phyloP scores from a whole-genome alignment of 2,113 vertebrate species.

The Chloebia gouldiae region DNA sequence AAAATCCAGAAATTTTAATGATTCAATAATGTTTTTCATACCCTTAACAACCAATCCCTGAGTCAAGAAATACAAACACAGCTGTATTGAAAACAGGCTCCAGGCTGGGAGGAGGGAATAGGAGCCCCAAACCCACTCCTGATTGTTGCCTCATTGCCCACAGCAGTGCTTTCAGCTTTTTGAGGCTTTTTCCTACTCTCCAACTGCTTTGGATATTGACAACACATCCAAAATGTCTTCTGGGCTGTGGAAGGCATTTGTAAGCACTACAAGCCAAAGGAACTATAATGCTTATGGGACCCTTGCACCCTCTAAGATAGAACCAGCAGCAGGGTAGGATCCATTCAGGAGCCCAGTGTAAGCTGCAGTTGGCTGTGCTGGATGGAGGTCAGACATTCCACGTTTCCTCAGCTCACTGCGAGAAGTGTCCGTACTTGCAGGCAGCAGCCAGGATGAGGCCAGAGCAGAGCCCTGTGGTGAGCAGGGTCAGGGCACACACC shows the following conservation, averaged over 20 bases:
- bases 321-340: neutral
- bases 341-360: neutral
- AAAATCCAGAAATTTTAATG: neutral
- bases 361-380: neutral
- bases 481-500: constrained; percentile 81
- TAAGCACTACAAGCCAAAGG: neutral
- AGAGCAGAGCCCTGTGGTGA: constrained; percentile 79
- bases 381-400: neutral
- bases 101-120: neutral
- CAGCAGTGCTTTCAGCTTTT: neutral
- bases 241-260: neutral
- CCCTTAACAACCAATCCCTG: neutral
- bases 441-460: constrained; percentile 74
- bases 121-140: neutral
- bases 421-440: constrained; percentile 74
- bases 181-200: neutral
- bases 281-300: neutral
- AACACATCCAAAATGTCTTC: neutral
- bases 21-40: neutral
- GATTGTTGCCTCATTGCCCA: neutral
- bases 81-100: neutral
- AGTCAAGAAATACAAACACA: neutral
- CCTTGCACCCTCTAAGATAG: neutral
- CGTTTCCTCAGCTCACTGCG: neutral
- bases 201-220: neutral